A percentile compares a stretch with the other conserved stretches of the same genome.
Evolutionary conservation across 2,113 vertebrate genomes (phyloP).

Genomic region (Spermophilus dauricus): DNA sequence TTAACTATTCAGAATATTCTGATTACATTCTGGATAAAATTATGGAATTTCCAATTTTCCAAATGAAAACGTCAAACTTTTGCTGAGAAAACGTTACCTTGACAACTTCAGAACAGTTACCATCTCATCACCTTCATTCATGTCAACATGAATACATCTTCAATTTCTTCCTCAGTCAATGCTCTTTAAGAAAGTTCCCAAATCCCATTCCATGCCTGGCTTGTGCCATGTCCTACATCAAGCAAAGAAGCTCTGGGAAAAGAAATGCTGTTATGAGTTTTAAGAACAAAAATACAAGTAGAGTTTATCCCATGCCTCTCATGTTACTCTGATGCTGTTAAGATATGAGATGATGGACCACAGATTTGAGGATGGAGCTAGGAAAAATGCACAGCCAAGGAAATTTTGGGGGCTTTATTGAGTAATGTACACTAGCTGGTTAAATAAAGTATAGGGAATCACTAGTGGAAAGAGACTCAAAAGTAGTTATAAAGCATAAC

Average conservation of each 20-base stretch:
- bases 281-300: background rate
- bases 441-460: background rate
- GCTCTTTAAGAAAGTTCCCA: slow-evolving; percentile 37
- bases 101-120: background rate
- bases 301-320: background rate
- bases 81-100: background rate
- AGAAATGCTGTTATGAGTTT: background rate
- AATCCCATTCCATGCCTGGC: background rate
- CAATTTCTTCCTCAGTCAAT: slow-evolving; percentile 53
- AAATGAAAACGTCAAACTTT: background rate
- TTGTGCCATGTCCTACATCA: slow-evolving; percentile 60
- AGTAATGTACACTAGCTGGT: background rate
- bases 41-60: background rate
- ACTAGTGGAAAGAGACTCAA: background rate
- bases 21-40: background rate
- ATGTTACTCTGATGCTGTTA: background rate
- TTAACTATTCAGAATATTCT: background rate
- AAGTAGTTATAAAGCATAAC: background rate
- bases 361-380: background rate
- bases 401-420: background rate
- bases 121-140: slow-evolving; percentile 37
- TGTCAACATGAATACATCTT: background rate
- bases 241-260: background rate
- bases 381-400: background rate
- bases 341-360: background rate